A percentile compares a stretch with the other conserved stretches of the same genome.
phyloP scores from a whole-genome alignment of 2,797 vertebrate genomes.

The Chiloscyllium punctatum region DNA sequence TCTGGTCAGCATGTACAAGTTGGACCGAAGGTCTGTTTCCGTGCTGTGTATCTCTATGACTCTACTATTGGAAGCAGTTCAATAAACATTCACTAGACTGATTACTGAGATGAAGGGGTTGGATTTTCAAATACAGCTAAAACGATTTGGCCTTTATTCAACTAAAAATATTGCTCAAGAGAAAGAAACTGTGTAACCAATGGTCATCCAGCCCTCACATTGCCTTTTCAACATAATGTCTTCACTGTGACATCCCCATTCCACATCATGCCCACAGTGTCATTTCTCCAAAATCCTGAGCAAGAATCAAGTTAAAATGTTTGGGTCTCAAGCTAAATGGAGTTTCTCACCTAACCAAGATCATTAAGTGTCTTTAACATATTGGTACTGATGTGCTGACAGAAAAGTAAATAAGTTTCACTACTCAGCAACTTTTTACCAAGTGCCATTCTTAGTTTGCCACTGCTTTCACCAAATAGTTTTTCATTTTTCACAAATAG shows the following conservation, averaged over 20 bases:
- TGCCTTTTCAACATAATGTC: neutral
- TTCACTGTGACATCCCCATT: neutral
- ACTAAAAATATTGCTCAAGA: neutral
- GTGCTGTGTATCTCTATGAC: too few relatives aligned
- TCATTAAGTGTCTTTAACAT: neutral
- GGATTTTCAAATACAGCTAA: neutral
- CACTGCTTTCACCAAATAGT: too few relatives aligned
- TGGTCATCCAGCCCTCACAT: neutral
- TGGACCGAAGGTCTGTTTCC: too few relatives aligned
- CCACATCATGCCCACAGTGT: neutral
- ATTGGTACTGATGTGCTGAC: neutral
- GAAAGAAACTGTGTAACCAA: neutral
- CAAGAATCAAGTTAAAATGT: neutral
- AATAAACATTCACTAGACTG: too few relatives aligned
- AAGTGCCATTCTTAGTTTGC: neutral
- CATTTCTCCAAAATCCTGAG: neutral
- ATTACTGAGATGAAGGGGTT: too few relatives aligned
- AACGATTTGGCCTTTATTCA: neutral
- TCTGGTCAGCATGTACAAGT: too few relatives aligned
- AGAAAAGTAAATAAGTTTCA: neutral
- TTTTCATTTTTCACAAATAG: neutral
- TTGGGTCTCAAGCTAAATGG: neutral
- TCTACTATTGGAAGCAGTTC: too few relatives aligned
- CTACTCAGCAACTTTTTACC: neutral
- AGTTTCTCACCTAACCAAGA: neutral